A percentile compares a stretch with the other conserved stretches of the same genome.
Conservation (phyloP, 2,888 invertebrate genomes). For the Hyppa rectilinea region DNA sequence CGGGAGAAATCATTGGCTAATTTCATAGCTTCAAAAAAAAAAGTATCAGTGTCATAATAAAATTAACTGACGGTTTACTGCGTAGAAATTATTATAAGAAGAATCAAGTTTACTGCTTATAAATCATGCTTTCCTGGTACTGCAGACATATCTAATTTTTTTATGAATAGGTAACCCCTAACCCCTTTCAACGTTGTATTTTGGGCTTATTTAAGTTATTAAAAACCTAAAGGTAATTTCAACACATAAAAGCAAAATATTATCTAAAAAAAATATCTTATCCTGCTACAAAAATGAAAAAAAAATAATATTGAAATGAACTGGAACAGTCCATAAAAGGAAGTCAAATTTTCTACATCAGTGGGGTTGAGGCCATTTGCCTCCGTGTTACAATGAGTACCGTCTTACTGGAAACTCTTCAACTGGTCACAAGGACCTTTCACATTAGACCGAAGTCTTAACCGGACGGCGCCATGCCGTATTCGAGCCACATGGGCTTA, state of each 20-base stretch:
- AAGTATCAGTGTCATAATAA: not conserved
- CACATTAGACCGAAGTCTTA: constrained; percentile 37
- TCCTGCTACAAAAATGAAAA: not conserved
- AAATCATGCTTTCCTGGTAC: constrained; percentile 25
- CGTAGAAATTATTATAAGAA: too few relatives aligned
- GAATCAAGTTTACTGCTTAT: not conserved
- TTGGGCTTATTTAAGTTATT: not conserved
- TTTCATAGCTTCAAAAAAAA: too few relatives aligned
- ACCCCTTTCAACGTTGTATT: not conserved
- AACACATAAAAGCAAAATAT: too few relatives aligned
- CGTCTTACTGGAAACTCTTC: constrained; percentile 54
- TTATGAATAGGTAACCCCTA: not conserved
- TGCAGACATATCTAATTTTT: not conserved
- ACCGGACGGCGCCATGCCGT: constrained; percentile 48
- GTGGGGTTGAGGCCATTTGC: constrained; percentile 64
- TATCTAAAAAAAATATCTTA: too few relatives aligned
- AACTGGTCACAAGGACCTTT: constrained; percentile 44
- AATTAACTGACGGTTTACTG: not conserved
- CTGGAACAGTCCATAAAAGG: constrained; percentile 44
- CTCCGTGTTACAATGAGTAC: constrained; percentile 60
- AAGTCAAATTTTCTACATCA: constrained; percentile 68
- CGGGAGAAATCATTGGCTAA: too few relatives aligned
- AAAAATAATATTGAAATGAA: not conserved
- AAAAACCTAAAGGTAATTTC: too few relatives aligned
- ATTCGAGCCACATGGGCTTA: constrained; percentile 37